phyloP scores from a whole-genome alignment of 2,888 invertebrate species.

The Cataglyphis rosenhaueri region DNA sequence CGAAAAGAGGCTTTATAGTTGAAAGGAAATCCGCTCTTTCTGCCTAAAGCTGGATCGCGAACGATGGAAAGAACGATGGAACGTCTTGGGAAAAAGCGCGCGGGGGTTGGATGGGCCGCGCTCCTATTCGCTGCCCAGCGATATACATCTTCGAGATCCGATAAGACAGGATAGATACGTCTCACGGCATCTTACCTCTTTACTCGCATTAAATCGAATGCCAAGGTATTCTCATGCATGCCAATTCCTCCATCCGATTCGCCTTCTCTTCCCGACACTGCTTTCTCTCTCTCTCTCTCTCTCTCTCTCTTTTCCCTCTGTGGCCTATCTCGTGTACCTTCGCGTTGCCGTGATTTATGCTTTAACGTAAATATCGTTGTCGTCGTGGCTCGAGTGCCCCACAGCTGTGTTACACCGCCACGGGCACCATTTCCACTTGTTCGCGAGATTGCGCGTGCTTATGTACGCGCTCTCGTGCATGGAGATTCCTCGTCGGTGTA shows the following conservation, averaged over 20 bases:
- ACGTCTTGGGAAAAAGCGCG: slow-evolving; percentile 27
- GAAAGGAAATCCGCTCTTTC: slow-evolving; percentile 61
- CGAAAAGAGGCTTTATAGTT: slow-evolving; percentile 42
- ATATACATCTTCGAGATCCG: slow-evolving; percentile 83
- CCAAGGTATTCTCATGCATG: slow-evolving; percentile 84
- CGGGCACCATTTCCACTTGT: slow-evolving; percentile 64
- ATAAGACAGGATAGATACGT: slow-evolving; percentile 84
- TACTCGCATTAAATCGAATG: slow-evolving; percentile 84
- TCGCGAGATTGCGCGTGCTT: slow-evolving; percentile 54
- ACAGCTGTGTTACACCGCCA: slow-evolving; percentile 65
- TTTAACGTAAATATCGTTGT: slow-evolving; percentile 83
- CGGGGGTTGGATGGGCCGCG: slow-evolving; percentile 56
- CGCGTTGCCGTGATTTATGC: slow-evolving; percentile 81
- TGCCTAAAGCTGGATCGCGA: slow-evolving; percentile 65
- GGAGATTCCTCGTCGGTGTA: slow-evolving; percentile 49
- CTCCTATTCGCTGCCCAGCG: slow-evolving; percentile 69
- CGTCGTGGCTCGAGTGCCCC: slow-evolving; percentile 67
- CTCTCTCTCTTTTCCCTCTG: slow-evolving; percentile 49
- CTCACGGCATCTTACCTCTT: slow-evolving; percentile 83
- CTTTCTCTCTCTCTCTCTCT: slow-evolving; percentile 28
- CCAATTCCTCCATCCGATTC: slow-evolving; percentile 78
- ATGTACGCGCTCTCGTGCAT: slow-evolving; percentile 46
- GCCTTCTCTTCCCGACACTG: slow-evolving; percentile 25
- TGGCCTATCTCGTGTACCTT: slow-evolving; percentile 57
- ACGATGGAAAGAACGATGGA: slow-evolving; percentile 46